Percentiles rank a stretch among this genome's conserved stretches.
phyloP scores from a whole-genome alignment of 2,888 invertebrate species.

The Drosophila vallismaia region DNA sequence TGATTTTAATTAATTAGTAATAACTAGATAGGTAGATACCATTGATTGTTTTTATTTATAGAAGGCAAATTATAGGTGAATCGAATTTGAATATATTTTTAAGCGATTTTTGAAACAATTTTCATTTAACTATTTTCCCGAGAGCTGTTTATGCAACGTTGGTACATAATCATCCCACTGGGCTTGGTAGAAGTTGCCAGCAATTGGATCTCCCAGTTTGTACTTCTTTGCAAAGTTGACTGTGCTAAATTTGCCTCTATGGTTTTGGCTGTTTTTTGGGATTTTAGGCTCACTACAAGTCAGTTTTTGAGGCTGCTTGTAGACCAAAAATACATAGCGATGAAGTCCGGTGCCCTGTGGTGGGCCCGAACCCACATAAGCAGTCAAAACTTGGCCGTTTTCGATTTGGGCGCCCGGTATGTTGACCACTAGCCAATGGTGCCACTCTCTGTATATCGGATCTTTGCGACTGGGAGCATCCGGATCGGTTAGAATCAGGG shows the following conservation, averaged over 20 bases:
- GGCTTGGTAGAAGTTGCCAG: constrained; percentile 82
- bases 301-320: constrained; percentile 88
- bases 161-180: constrained; percentile 84
- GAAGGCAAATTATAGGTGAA: not conserved
- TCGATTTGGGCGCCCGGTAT: constrained; percentile 90
- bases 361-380: constrained; percentile 94
- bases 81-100: not conserved
- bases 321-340: constrained; percentile 91
- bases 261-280: constrained; percentile 83
- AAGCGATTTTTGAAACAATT: not conserved
- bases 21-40: too few relatives aligned
- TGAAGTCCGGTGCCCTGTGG: constrained; percentile 90
- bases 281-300: constrained; percentile 85
- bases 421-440: constrained; percentile 96
- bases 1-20: too few relatives aligned
- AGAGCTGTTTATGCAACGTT: constrained; percentile 83
- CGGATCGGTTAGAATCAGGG: constrained; percentile 87
- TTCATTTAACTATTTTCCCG: constrained; percentile 85
- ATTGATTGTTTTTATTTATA: not conserved
- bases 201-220: constrained; percentile 87
- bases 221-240: constrained; percentile 91
- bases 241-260: constrained; percentile 87
- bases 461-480: constrained; percentile 94
- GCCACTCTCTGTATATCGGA: constrained; percentile 93
- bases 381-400: constrained; percentile 90